Percentiles rank a stretch among this genome's conserved stretches.
phyloP scores from a whole-genome alignment of 30 jellyfish, hydroid and myxozoan species.

The Catostylus mosaicus region DNA sequence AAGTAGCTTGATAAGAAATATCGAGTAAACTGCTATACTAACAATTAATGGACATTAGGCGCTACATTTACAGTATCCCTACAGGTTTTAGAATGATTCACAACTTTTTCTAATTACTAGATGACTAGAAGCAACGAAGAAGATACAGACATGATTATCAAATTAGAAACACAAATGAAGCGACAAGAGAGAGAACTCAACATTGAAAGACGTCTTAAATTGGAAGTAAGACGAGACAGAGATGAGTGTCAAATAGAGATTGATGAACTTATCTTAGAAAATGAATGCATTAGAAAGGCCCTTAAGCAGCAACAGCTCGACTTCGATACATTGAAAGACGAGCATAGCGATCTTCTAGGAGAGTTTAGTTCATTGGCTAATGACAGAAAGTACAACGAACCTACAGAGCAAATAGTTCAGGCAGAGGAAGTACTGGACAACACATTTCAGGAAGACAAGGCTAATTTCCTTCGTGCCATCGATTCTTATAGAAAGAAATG shows the following conservation, averaged over 20 bases:
- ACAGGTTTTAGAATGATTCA: no score
- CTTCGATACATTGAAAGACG: neutral
- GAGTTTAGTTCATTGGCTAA: neutral
- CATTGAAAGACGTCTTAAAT: neutral
- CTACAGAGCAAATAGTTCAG: neutral
- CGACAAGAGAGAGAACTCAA: neutral
- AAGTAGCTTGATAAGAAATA: no score
- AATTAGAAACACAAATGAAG: no score
- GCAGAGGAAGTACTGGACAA: neutral
- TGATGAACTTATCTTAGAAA: neutral
- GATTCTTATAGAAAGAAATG: neutral
- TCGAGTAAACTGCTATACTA: no score
- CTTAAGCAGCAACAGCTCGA: neutral
- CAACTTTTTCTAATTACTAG: no score
- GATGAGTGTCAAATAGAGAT: neutral
- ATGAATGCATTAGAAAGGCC: neutral
- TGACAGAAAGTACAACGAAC: neutral
- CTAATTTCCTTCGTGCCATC: neutral
- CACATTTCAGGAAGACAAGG: neutral
- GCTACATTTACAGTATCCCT: no score
- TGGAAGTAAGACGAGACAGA: neutral
- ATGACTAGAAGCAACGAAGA: no score
- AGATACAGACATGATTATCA: no score
- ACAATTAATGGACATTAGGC: no score
- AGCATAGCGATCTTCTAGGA: neutral